A percentile compares a stretch with the other conserved stretches of the same genome.
Evolutionary conservation across 2,888 invertebrate genomes (phyloP).

Genomic region (Thereva unica): DNA sequence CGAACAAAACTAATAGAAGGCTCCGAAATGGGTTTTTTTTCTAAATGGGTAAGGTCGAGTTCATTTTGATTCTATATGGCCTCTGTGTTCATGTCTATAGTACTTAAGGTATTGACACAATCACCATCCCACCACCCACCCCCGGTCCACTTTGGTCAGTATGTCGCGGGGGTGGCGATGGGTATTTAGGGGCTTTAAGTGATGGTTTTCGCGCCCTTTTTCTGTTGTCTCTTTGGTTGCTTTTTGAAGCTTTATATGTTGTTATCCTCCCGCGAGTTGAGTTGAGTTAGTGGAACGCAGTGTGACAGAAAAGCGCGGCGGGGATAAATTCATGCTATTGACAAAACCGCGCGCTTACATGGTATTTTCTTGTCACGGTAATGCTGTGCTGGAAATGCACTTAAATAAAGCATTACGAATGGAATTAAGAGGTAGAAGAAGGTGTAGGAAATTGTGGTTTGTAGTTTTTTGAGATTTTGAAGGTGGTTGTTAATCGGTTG

Average conservation of each 20-base stretch:
- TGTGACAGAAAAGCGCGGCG: neutral
- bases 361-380: conserved; percentile 30
- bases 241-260: conserved; percentile 2
- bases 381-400: conserved; percentile 13
- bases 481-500: no score
- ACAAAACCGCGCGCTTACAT: conserved; percentile 29
- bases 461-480: no score
- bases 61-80: conserved; percentile 25
- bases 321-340: conserved; percentile 25
- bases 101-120: no score
- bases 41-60: conserved; percentile 17
- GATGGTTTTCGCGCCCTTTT: conserved; percentile 4
- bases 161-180: neutral
- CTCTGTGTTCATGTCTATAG: conserved; percentile 1
- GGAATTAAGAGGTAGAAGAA: conserved; percentile 9
- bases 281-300: no score
- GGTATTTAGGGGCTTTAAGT: conserved; percentile 1
- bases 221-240: neutral
- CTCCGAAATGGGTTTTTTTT: no score
- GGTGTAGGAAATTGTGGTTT: neutral
- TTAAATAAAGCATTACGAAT: conserved; percentile 23
- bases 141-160: neutral
- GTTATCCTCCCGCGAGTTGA: conserved; percentile 1
- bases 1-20: no score
- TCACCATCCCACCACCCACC: no score